Conservation (phyloP, 30 jellyfish, hydroid and myxozoan genomes). For the Nemopilema nomurai region DNA sequence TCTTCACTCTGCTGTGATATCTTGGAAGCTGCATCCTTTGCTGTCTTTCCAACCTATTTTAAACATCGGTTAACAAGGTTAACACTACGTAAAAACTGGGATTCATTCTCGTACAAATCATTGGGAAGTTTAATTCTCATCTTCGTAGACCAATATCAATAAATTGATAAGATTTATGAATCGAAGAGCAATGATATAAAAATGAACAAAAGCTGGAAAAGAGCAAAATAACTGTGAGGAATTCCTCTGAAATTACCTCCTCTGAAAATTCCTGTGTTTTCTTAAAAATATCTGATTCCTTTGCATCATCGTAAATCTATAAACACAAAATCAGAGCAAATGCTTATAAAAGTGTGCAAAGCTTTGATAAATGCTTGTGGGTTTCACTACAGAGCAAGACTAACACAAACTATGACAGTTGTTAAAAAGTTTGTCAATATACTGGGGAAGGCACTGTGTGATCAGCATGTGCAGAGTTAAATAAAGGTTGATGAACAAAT, state of each 20-base stretch:
- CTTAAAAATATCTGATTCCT: conserved; percentile 74
- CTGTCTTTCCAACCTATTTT: conserved; percentile 78
- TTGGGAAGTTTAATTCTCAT: too few relatives aligned
- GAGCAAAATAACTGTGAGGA: background rate
- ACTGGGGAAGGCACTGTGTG: too few relatives aligned
- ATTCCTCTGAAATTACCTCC: conserved; percentile 55
- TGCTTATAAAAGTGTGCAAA: too few relatives aligned
- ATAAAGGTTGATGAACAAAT: background rate
- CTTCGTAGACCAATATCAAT: too few relatives aligned
- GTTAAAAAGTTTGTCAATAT: too few relatives aligned
- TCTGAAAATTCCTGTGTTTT: conserved; percentile 76
- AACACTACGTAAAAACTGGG: too few relatives aligned
- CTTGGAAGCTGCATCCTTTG: conserved; percentile 83
- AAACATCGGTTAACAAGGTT: background rate
- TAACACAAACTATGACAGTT: background rate
- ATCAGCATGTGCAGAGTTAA: background rate
- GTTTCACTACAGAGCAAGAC: too few relatives aligned
- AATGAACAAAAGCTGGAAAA: background rate
- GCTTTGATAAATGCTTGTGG: too few relatives aligned
- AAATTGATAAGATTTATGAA: too few relatives aligned
- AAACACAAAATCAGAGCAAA: background rate
- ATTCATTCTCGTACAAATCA: too few relatives aligned
- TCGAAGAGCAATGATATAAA: background rate
- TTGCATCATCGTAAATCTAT: conserved; percentile 82
- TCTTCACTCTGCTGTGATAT: conserved; percentile 79